Evolutionary conservation across 1,140 invertebrate genomes (phyloP).

Genomic region (Rhizoglyphus robini): DNA sequence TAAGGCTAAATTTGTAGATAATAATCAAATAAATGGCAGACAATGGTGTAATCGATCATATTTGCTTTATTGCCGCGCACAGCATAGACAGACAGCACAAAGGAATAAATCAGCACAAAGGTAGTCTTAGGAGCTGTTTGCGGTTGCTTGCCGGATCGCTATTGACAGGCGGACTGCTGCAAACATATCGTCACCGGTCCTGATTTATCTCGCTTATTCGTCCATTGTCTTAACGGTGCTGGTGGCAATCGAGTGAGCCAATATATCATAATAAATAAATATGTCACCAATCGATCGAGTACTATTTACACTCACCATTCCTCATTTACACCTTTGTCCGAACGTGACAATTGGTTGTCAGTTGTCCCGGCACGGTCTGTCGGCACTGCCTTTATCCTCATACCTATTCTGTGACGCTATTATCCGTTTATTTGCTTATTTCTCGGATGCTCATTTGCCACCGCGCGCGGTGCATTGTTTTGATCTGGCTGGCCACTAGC

Average conservation of each 20-base stretch:
- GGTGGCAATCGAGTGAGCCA: not conserved
- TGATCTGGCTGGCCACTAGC: not conserved
- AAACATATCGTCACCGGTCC: constrained; percentile 2
- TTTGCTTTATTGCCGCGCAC: not conserved
- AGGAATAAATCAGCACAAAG: not conserved
- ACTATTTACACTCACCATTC: not conserved
- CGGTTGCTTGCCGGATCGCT: not conserved
- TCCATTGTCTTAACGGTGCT: not conserved
- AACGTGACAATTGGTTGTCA: constrained; percentile 3
- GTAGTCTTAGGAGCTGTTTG: not conserved
- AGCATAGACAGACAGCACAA: not conserved
- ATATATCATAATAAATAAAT: constrained; percentile 14
- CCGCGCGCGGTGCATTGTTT: constrained; percentile 9
- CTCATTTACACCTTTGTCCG: not conserved
- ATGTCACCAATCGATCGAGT: not conserved
- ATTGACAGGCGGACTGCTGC: not conserved
- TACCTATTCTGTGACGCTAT: not conserved
- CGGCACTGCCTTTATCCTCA: not conserved
- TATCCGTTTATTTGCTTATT: constrained; percentile 7
- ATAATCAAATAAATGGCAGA: constrained; percentile 10
- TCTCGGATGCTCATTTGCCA: too few relatives aligned
- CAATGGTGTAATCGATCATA: constrained; percentile 13
- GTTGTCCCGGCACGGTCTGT: not conserved
- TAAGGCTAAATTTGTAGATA: constrained; percentile 10
- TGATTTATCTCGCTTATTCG: not conserved